Evolutionary conservation across 1,140 invertebrate species (phyloP), one percentile per base, ranked within the genome.

Genomic region (Teleogryllus occipitalis): DNA sequence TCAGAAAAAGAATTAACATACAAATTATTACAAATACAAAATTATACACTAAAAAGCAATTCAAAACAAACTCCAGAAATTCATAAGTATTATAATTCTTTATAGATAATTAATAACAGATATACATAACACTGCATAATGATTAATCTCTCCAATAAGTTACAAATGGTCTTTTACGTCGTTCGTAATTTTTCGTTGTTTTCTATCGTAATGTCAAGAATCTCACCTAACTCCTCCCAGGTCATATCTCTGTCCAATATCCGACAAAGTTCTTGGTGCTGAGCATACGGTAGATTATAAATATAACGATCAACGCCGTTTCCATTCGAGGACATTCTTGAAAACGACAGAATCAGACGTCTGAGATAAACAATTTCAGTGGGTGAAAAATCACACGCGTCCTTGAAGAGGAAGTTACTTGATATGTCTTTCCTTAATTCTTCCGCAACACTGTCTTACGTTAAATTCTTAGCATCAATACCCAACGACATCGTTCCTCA

Each of bases 171-270:
- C 21, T 77, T 5, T n/a, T 1, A n/a, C 48, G 21, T 49, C 76
- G 3, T 18, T 21, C 4, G n/a, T 12, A 21, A n/a, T 8, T 27
- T 15, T 74, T n/a, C 73, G 27, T 21, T 27, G 27, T 8, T n/a
- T 74, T 21, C 12, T 4, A 27, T 27, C 10, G 12, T 27, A 39
- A 76, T 78, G 27, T 18, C 8, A 47, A 54, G 72, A 47, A 21
- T 75, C 76, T 81, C 83, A 82, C 91, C 92, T 81, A 97, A 85
- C 83, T 92, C 90, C 84, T 92, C 90, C 95, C 95, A 97, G 82
- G 90, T 89, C 81, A 94, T 89, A 83, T 94, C 91, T 75, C 91
- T 87, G 86, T 97, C 95, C 74, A 97, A 86, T 82, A 95, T 89
- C 83, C 90, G 87, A 84, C 93, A 95, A 22, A 97, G 84, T 83